These are phyloP conservation scores for Drosophila prosaltans DNA, from an alignment of 1,140 invertebrate species.

Conservation along the genomic window DNA sequence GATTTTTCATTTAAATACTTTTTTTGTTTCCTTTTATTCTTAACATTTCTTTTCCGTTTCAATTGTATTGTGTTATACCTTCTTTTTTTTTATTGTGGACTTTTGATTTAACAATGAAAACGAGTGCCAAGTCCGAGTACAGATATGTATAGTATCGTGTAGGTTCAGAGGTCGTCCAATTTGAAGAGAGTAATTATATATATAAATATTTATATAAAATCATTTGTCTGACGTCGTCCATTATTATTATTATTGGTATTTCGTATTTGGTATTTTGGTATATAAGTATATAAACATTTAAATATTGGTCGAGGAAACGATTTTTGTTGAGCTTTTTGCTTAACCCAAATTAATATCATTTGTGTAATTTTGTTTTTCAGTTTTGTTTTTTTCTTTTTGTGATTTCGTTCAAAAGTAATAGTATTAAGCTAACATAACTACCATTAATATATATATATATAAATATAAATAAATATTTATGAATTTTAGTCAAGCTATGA, in stretches of 20 bases:
- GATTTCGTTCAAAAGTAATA: slow-evolving; percentile 47
- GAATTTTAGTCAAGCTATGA: slow-evolving; percentile 82
- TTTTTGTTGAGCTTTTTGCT: slow-evolving; percentile 75
- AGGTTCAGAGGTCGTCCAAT: slow-evolving; percentile 8
- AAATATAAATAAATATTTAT: slow-evolving; percentile 39
- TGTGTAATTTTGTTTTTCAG: slow-evolving; percentile 32
- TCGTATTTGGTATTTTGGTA: slow-evolving; percentile 60
- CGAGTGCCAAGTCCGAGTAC: slow-evolving; percentile 8
- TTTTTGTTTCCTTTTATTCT: slow-evolving; percentile 16
- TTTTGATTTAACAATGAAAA: slow-evolving; percentile 24
- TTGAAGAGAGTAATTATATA: slow-evolving; percentile 20
- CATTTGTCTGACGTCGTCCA: slow-evolving; percentile 34
- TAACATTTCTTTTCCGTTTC: slow-evolving; percentile 8
- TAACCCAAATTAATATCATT: slow-evolving; percentile 43
- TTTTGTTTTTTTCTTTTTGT: slow-evolving; percentile 25
- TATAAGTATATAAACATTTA: background rate
- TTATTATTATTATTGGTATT: slow-evolving; percentile 35
- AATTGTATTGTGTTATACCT: slow-evolving; percentile 18
- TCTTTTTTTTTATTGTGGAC: slow-evolving; percentile 12
- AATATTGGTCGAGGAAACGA: slow-evolving; percentile 74
- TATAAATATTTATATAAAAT: slow-evolving; percentile 25
- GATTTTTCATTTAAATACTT: background rate
- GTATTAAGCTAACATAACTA: slow-evolving; percentile 66
- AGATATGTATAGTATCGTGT: background rate
- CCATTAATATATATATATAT: slow-evolving; percentile 1